Percentiles rank a stretch among this genome's conserved stretches.
These are phyloP conservation scores for Planiliza haematocheilus DNA, from an alignment of 2,113 vertebrate species.

Conservation along the genomic window DNA sequence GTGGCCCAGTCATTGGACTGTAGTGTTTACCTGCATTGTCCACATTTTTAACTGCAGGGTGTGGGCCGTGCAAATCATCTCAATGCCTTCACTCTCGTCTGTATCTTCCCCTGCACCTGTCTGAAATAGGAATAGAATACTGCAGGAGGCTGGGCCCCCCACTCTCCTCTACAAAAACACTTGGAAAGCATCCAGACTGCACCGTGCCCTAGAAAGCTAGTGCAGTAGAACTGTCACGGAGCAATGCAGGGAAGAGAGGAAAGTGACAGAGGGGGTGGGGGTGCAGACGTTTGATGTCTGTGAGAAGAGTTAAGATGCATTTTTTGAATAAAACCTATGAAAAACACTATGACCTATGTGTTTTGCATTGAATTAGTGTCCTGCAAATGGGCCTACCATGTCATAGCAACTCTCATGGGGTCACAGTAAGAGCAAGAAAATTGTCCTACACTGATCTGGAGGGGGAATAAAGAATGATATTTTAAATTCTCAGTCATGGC, in stretches of 20 bases:
- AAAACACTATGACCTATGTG: background rate
- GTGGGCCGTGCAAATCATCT: conserved; percentile 15
- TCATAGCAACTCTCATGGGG: background rate
- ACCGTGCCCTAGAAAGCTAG: conserved; percentile 72
- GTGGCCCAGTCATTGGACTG: conserved; percentile 16
- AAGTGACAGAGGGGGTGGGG: conserved; percentile 51
- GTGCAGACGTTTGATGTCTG: too few species aligned
- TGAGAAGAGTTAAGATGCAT: too few species aligned
- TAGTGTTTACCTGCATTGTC: conserved; percentile 1
- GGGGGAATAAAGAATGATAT: background rate
- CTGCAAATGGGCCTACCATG: background rate
- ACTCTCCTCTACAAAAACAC: conserved; percentile 56
- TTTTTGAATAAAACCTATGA: too few species aligned
- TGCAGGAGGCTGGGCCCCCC: conserved; percentile 51
- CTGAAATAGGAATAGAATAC: conserved; percentile 63
- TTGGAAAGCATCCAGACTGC: conserved; percentile 71
- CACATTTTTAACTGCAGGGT: conserved; percentile 8
- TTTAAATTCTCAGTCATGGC: background rate
- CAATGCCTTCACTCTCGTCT: conserved; percentile 22
- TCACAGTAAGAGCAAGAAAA: background rate
- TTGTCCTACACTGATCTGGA: background rate
- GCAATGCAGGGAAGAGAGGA: conserved; percentile 69
- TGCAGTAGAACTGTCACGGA: conserved; percentile 77
- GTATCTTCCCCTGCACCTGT: conserved; percentile 51
- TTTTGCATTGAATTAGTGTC: conserved; percentile 7